A percentile compares a stretch with the other conserved stretches of the same genome.
Evolutionary conservation across 2,888 invertebrate genomes (phyloP).

Genomic region (Drosophila conformis): DNA sequence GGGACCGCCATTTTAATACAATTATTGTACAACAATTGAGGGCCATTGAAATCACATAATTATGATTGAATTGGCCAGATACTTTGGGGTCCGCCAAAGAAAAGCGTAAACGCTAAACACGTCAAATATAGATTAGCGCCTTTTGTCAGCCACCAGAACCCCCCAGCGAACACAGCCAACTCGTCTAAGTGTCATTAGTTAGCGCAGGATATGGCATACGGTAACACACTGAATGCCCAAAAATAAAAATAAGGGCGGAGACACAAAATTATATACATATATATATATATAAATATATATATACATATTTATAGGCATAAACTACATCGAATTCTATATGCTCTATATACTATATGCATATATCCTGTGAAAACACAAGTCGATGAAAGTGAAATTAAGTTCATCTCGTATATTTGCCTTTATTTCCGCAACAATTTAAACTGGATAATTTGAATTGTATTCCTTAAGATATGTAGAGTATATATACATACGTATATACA

Average conservation of each 20-base stretch:
- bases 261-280: not conserved
- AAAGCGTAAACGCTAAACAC: conserved; percentile 76
- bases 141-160: conserved; percentile 49
- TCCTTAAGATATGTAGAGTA: not conserved
- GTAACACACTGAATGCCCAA: conserved; percentile 13
- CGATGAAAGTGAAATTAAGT: not conserved
- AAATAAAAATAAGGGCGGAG: conserved; percentile 25
- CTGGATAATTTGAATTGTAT: not conserved
- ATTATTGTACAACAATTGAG: conserved; percentile 47
- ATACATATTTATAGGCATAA: not conserved
- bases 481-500: not conserved
- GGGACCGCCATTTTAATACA: conserved; percentile 56
- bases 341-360: not conserved
- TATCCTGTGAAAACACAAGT: not conserved
- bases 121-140: conserved; percentile 82
- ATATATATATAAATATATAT: not conserved
- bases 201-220: conserved; percentile 46
- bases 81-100: conserved; percentile 24
- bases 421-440: too few species aligned
- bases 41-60: conserved; percentile 76
- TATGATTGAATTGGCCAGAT: conserved; percentile 70
- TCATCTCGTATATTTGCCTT: too few species aligned
- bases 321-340: not conserved
- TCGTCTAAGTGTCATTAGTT: conserved; percentile 60
- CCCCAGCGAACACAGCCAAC: conserved; percentile 14